phyloP scores from a whole-genome alignment of 2,797 vertebrate genomes.

The Choloepus didactylus region DNA sequence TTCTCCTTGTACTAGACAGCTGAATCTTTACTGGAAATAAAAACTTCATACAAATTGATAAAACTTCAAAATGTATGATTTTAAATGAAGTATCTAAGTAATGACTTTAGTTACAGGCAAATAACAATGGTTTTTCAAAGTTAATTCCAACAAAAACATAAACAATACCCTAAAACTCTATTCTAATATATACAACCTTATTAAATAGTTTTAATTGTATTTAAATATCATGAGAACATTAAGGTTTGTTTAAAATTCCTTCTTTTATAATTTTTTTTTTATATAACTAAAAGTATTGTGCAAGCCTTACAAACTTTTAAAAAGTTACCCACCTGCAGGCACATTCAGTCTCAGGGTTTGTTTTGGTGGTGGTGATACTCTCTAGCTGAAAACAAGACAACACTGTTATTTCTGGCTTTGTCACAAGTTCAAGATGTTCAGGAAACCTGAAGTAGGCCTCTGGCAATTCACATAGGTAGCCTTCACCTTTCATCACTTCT shows the following conservation, averaged over 20 bases:
- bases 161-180: not conserved
- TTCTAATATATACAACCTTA: not conserved
- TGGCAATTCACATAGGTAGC: constrained; percentile 78
- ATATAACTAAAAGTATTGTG: not conserved
- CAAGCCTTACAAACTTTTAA: not conserved
- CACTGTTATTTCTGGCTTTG: constrained; percentile 50
- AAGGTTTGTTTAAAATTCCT: not conserved
- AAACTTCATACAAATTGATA: not conserved
- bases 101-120: not conserved
- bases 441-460: constrained; percentile 75
- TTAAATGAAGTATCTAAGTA: constrained; percentile 34
- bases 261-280: not conserved
- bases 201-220: not conserved
- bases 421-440: constrained; percentile 76
- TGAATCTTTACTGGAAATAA: not conserved
- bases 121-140: not conserved
- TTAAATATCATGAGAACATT: not conserved
- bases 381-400: not conserved
- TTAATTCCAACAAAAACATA: not conserved
- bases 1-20: not conserved
- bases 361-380: not conserved
- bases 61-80: not conserved
- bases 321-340: not conserved
- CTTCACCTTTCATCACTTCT: constrained; percentile 80
- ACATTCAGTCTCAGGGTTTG: not conserved